Conservation (phyloP, 2,797 vertebrate species). For the Trichosurus vulpecula region DNA sequence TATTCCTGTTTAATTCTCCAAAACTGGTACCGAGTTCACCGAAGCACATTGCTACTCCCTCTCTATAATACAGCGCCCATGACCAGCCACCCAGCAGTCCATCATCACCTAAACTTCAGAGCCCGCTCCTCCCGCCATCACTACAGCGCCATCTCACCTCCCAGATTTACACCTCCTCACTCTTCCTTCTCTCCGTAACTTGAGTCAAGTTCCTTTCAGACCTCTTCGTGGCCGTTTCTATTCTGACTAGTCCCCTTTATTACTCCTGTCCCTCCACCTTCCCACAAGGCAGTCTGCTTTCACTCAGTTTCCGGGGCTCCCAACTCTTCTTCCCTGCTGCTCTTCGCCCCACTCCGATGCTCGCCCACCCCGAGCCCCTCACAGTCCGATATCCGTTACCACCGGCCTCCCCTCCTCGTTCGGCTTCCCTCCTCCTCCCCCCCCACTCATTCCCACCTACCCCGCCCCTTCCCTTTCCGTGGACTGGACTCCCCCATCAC, state of each 20-base stretch:
- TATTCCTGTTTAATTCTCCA: conserved; percentile 18
- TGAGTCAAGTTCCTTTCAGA: conserved; percentile 24
- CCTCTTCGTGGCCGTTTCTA: conserved; percentile 18
- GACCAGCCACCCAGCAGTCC: not conserved
- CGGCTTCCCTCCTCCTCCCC: not conserved
- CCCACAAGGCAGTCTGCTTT: not conserved
- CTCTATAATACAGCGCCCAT: not conserved
- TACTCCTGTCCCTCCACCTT: not conserved
- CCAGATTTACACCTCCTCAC: not conserved
- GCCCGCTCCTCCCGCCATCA: not conserved
- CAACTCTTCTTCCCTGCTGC: not conserved
- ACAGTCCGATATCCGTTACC: not conserved
- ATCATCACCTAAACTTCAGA: not conserved
- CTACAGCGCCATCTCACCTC: not conserved
- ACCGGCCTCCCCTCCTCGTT: conserved; percentile 4
- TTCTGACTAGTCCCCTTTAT: conserved; percentile 27
- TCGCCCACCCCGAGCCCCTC: conserved; percentile 17
- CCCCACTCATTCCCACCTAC: conserved; percentile 12
- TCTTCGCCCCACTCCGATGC: conserved; percentile 20
- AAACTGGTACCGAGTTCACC: not conserved
- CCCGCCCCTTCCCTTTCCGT: not conserved
- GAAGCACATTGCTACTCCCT: conserved; percentile 1
- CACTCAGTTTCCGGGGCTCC: not conserved
- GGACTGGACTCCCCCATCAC: too few species aligned
- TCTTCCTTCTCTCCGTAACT: not conserved